Evolutionary conservation across 2,113 vertebrate species (phyloP).

Genomic region (Deroptyus accipitrinus): DNA sequence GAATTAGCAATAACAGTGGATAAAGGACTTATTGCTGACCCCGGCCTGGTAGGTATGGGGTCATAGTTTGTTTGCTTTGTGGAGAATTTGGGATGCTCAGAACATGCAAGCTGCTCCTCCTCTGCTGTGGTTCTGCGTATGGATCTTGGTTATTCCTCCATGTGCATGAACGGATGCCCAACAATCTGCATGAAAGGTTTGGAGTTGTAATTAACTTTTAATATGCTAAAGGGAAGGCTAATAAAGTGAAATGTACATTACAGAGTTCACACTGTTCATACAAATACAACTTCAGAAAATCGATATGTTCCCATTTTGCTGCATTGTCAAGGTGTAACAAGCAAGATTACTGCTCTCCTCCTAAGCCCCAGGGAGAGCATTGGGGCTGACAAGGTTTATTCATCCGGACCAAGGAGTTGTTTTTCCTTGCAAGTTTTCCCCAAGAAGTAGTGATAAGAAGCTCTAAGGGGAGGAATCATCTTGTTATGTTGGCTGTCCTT

Average conservation of each 20-base stretch:
- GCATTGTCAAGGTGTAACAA: neutral
- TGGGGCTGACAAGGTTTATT: neutral
- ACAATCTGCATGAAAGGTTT: neutral
- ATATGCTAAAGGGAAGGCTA: neutral
- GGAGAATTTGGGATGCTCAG: neutral
- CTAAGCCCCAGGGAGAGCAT: neutral
- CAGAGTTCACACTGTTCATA: neutral
- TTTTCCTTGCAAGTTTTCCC: neutral
- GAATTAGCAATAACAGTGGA: neutral
- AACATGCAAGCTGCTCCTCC: neutral
- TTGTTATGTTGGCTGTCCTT: neutral
- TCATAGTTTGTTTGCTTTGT: neutral
- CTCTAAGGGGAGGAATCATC: neutral
- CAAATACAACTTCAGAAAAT: neutral
- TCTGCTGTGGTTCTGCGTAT: accelerated
- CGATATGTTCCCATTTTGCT: neutral
- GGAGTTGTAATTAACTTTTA: neutral
- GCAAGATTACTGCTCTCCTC: neutral
- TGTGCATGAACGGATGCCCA: neutral
- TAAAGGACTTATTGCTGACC: neutral
- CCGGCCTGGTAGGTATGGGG: neutral
- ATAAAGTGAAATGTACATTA: neutral
- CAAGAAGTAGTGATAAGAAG: neutral
- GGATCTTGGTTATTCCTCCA: neutral
- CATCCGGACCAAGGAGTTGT: neutral